Conservation (phyloP, 2,797 vertebrate genomes). For the Ctenochaetus hawaiiensis region DNA sequence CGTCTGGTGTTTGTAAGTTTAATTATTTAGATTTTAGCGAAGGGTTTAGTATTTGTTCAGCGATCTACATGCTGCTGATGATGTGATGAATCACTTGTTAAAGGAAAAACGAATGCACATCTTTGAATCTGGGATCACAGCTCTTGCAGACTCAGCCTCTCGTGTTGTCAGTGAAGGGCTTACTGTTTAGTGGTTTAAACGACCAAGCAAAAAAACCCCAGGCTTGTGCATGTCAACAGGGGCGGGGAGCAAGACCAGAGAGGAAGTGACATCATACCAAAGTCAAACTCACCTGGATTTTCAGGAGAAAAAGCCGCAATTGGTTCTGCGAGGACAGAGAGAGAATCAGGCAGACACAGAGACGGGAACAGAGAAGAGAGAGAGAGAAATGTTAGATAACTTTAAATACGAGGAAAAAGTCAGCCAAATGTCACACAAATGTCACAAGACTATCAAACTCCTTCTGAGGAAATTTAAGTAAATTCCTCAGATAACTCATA, state of each 20-base stretch:
- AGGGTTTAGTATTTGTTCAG: constrained; percentile 34
- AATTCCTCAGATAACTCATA: constrained; percentile 70
- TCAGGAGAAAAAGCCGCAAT: constrained; percentile 92
- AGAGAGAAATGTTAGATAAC: constrained; percentile 63
- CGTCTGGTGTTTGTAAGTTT: constrained; percentile 12
- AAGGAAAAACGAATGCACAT: constrained; percentile 19
- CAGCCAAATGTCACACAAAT: constrained; percentile 81
- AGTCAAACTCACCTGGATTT: constrained; percentile 85
- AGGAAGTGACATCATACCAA: constrained; percentile 62
- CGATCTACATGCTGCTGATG: constrained; percentile 53
- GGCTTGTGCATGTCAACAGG: constrained; percentile 70
- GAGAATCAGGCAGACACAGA: constrained; percentile 33
- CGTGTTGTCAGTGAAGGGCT: constrained; percentile 7
- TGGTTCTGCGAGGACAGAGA: constrained; percentile 88
- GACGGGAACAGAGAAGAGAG: constrained; percentile 1
- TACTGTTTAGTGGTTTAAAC: not conserved
- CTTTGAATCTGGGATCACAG: constrained; percentile 32
- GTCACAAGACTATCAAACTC: constrained; percentile 74
- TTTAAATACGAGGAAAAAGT: constrained; percentile 70
- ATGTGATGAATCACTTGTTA: constrained; percentile 21
- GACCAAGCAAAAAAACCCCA: constrained; percentile 68
- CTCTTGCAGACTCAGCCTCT: constrained; percentile 15
- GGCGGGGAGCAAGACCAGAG: constrained; percentile 78
- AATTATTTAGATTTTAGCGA: constrained; percentile 9
- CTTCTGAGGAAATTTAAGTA: constrained; percentile 69